Base-by-base conservation (phyloP, 2,888 invertebrate species). In the Ischnus inquisitorius region DNA sequence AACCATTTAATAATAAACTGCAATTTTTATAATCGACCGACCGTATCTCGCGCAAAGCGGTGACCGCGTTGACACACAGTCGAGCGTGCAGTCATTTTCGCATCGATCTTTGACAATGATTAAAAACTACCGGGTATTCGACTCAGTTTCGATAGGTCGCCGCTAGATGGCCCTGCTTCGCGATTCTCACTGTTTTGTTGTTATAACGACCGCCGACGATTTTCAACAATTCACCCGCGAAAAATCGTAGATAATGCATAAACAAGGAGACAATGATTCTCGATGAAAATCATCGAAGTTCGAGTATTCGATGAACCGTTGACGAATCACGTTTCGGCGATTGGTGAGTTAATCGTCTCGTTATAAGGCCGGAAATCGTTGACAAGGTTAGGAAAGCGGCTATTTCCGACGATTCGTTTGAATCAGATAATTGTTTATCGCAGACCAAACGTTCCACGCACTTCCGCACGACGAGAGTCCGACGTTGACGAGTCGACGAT, bases 131-230 rank as follows among this genome's bases (percentile, higher is more conserved):
- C n/a, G n/a, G n/a, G n/a, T n/a, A n/a, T n/a, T n/a, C n/a, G n/a
- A n/a, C n/a, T n/a, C n/a, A n/a, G n/a, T n/a, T n/a, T n/a, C n/a
- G n/a, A n/a, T n/a, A n/a, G n/a, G n/a, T n/a, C n/a, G 12, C 19
- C 28, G 46, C 43, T 16, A 72, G 72, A 46, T 2, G 16, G 10
- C 72, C 0, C 19, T 16, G n/a, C 16, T 2, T 1, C 0, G 0
- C 14, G 8, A 6, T 25, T 72, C 57, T 22, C 22, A 41, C 8
- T 8, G 60, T n/a, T 60, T 72, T 72, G 72, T 72, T 60, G 60
- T 72, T 46, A 39, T 60, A n/a, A 3, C 43, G 43, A 28, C 1
- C 1, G 4, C 57, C 14, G 43, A 43, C 39, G 12, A 48, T 60
- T 62, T 46, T 22, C 72, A 48, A 57, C 41, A 46, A 28, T 74